Percentiles rank a stretch among this genome's conserved stretches.
Evolutionary conservation across 2,888 invertebrate species (phyloP).

Genomic region (Buathra laborator): DNA sequence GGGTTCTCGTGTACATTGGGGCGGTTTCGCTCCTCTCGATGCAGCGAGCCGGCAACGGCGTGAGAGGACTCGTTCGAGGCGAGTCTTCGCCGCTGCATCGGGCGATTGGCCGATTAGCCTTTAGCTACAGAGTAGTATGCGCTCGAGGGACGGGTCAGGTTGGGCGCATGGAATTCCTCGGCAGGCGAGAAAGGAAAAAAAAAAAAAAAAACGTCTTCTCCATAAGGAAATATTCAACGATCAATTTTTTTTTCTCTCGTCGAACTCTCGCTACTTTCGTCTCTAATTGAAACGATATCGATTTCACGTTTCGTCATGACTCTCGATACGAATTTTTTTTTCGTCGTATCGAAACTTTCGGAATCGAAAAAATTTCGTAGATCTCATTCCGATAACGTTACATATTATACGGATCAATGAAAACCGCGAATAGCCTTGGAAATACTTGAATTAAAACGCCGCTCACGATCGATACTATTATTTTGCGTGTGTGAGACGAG

Average conservation of each 20-base stretch:
- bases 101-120: constrained; percentile 64
- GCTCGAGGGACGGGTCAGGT: constrained; percentile 47
- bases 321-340: background rate
- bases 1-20: constrained; percentile 45
- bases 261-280: constrained; percentile 31
- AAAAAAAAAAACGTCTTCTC: constrained; percentile 18
- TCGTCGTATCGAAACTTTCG: background rate
- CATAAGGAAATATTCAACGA: constrained; percentile 52
- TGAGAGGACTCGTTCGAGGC: constrained; percentile 32
- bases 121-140: constrained; percentile 38
- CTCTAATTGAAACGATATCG: constrained; percentile 29
- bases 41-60: constrained; percentile 9
- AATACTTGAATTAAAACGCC: background rate
- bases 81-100: constrained; percentile 21
- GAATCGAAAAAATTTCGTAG: background rate
- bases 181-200: constrained; percentile 47
- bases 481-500: background rate
- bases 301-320: background rate
- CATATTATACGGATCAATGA: background rate
- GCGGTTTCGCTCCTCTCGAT: background rate
- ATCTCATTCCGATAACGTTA: too few species aligned
- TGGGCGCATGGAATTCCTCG: constrained; percentile 44
- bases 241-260: constrained; percentile 43
- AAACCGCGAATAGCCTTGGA: background rate
- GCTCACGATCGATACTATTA: background rate